Evolutionary conservation across 53 echinoderm and acorn worm species (phyloP).

Genomic region (Henricia sp.): DNA sequence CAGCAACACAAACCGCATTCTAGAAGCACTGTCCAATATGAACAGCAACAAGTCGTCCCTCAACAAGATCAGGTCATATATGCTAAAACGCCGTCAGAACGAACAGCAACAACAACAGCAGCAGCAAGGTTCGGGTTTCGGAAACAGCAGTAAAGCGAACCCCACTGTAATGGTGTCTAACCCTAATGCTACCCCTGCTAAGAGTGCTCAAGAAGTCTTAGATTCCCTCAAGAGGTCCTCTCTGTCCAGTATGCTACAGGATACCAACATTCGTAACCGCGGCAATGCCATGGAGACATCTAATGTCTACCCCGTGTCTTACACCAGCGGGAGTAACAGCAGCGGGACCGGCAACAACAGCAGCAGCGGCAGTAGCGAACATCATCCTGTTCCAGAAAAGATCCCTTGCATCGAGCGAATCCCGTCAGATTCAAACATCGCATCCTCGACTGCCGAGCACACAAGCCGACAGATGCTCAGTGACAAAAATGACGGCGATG

Average conservation of each 20-base stretch:
- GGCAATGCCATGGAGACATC: constrained; percentile 36
- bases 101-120: constrained; percentile 18
- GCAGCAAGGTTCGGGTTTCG: constrained; percentile 42
- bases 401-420: constrained; percentile 67
- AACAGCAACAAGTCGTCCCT: not conserved
- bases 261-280: constrained; percentile 19
- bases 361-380: not conserved
- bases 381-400: constrained; percentile 31
- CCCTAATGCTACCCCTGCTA: constrained; percentile 17
- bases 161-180: constrained; percentile 51
- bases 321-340: constrained; percentile 26
- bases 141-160: constrained; percentile 34
- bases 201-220: constrained; percentile 36
- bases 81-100: constrained; percentile 30
- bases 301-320: constrained; percentile 55
- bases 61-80: not conserved
- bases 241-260: constrained; percentile 56
- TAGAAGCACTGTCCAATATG: constrained; percentile 44
- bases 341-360: not conserved
- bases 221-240: constrained; percentile 65
- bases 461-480: constrained; percentile 29
- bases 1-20: constrained; percentile 44
- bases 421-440: constrained; percentile 66
- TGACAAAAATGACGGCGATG: constrained; percentile 70
- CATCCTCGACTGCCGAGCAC: constrained; percentile 57